Evolutionary conservation across 2,797 vertebrate genomes (phyloP).

Genomic region (Xenops minutus): DNA sequence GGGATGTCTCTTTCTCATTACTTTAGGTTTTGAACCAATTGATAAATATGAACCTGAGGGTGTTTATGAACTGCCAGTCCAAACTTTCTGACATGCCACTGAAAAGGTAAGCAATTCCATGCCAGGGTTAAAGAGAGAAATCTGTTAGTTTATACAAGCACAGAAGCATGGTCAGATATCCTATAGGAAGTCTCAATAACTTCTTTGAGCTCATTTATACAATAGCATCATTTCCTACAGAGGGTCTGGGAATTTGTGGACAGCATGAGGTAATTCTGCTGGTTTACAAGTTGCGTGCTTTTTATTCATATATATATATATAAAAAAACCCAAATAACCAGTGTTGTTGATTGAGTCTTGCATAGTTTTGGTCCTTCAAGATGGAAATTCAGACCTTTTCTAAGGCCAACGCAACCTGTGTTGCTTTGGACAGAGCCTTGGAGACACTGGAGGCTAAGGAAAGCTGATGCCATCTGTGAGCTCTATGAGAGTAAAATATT

Average conservation of each 20-base stretch:
- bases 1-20: slow-evolving; percentile 5
- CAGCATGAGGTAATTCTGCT: background rate
- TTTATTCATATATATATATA: background rate
- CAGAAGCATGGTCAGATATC: background rate
- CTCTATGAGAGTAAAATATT: background rate
- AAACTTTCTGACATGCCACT: slow-evolving; percentile 97
- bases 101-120: slow-evolving; percentile 86
- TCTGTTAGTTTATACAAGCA: background rate
- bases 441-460: background rate
- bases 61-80: slow-evolving; percentile 99
- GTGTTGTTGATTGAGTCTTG: background rate
- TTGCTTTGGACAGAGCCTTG: background rate
- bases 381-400: background rate
- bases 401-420: background rate
- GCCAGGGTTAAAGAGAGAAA: background rate
- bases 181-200: background rate
- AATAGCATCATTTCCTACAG: background rate
- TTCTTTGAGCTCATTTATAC: background rate
- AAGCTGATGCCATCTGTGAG: background rate
- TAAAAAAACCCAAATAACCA: background rate
- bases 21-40: slow-evolving; percentile 90
- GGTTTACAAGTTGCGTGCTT: background rate
- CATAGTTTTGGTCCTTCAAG: background rate
- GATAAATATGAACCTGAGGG: slow-evolving; percentile 91
- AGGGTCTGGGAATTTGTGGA: background rate